These are phyloP conservation scores for Atta colombica DNA, from an alignment of 1,140 invertebrate species.

Conservation along the genomic window DNA sequence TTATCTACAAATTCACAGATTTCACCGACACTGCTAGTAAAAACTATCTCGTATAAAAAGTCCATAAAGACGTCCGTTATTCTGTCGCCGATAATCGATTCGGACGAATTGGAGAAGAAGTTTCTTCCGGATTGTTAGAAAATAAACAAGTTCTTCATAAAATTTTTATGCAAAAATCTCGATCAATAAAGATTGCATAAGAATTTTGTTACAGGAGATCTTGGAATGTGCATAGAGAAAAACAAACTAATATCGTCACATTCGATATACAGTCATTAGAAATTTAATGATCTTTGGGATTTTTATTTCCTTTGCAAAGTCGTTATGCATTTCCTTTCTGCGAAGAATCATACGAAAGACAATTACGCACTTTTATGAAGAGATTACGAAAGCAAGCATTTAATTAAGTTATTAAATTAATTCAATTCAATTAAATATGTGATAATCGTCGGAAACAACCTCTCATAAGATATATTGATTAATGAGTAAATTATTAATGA, in stretches of 20 bases:
- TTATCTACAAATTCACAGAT: conserved; percentile 19
- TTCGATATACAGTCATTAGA: not conserved
- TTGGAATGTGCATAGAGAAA: not conserved
- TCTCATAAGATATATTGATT: too few relatives aligned
- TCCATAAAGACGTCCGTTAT: not conserved
- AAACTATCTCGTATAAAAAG: conserved; percentile 1
- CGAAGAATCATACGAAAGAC: not conserved
- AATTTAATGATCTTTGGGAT: not conserved
- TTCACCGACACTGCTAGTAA: conserved; percentile 15
- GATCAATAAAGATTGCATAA: not conserved
- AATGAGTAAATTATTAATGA: too few relatives aligned
- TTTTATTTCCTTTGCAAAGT: not conserved
- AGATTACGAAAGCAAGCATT: not conserved
- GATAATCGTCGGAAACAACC: not conserved
- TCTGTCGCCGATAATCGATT: conserved; percentile 32
- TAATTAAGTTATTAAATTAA: not conserved
- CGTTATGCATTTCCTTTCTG: not conserved
- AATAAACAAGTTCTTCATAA: not conserved
- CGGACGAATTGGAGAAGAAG: not conserved
- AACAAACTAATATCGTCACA: not conserved
- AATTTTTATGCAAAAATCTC: not conserved
- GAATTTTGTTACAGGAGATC: not conserved
- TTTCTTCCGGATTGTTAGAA: not conserved
- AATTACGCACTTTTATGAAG: not conserved
- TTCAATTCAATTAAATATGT: too few relatives aligned